phyloP scores from a whole-genome alignment of 2,113 vertebrate genomes.

The Albula glossodonta region DNA sequence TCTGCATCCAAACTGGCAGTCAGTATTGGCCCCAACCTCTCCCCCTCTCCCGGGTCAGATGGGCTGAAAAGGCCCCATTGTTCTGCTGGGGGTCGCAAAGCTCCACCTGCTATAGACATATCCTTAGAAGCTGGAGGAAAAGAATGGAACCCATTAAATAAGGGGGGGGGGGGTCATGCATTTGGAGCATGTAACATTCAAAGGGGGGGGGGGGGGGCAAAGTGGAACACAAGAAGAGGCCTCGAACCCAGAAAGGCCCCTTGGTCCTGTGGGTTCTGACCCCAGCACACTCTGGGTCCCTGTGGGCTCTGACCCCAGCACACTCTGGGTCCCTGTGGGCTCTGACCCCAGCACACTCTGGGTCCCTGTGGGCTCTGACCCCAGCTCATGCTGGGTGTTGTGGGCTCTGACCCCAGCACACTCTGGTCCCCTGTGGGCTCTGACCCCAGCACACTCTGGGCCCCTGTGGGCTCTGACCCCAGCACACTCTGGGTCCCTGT shows the following conservation, averaged over 20 bases:
- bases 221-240: conserved; percentile 36
- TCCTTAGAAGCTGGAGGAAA: conserved; percentile 67
- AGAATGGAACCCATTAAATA: conserved; percentile 53
- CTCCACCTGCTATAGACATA: no score
- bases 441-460: no score
- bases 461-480: no score
- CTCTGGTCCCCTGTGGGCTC: background rate
- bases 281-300: no score
- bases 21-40: conserved; percentile 68
- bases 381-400: no score
- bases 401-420: background rate
- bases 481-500: no score
- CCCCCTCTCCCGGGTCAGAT: conserved; percentile 54
- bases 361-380: no score
- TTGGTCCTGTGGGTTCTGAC: no score
- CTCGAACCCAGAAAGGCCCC: no score
- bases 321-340: no score
- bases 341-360: no score
- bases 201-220: conserved; percentile 50
- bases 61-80: conserved; percentile 82
- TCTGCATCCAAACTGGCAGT: conserved; percentile 60
- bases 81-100: conserved; percentile 65
- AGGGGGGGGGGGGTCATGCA: conserved; percentile 44
- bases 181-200: conserved; percentile 56
- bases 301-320: no score